phyloP scores from a whole-genome alignment of 1,140 invertebrate species.

The Drosophila baimaii region DNA sequence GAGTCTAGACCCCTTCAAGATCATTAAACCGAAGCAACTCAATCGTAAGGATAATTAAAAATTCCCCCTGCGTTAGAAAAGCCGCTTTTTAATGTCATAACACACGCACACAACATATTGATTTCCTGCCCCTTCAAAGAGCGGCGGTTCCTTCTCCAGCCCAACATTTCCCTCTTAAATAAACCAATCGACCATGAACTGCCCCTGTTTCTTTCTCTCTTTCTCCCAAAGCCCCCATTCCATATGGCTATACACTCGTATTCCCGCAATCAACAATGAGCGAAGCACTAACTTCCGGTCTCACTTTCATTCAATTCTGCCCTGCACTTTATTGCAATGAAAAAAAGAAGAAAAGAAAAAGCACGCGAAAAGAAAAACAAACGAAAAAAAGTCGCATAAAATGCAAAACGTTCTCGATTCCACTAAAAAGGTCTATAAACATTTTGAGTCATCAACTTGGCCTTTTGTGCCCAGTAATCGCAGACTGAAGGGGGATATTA shows the following conservation, averaged over 20 bases:
- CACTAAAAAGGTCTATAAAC: conserved; percentile 64
- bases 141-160: conserved; percentile 2
- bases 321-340: conserved; percentile 58
- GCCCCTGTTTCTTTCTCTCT: conserved; percentile 3
- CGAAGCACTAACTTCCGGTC: conserved; percentile 62
- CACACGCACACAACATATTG: conserved; percentile 30
- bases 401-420: conserved; percentile 60
- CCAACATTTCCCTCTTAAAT: conserved; percentile 43
- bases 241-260: conserved; percentile 9
- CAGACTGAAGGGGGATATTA: not conserved
- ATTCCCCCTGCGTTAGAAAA: conserved; percentile 9
- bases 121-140: conserved; percentile 27
- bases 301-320: conserved; percentile 65
- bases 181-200: conserved; percentile 51
- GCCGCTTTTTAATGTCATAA: conserved; percentile 26
- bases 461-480: conserved; percentile 1
- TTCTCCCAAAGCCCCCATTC: not conserved
- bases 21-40: conserved; percentile 27
- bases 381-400: conserved; percentile 56
- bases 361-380: conserved; percentile 16
- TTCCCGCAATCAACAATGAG: conserved; percentile 50
- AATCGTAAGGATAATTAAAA: conserved; percentile 43
- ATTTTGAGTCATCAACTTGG: conserved; percentile 59
- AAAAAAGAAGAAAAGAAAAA: not conserved
- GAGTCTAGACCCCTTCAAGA: conserved; percentile 5